phyloP scores from a whole-genome alignment of 2,797 vertebrate species.

The Gorsachius magnificus region DNA sequence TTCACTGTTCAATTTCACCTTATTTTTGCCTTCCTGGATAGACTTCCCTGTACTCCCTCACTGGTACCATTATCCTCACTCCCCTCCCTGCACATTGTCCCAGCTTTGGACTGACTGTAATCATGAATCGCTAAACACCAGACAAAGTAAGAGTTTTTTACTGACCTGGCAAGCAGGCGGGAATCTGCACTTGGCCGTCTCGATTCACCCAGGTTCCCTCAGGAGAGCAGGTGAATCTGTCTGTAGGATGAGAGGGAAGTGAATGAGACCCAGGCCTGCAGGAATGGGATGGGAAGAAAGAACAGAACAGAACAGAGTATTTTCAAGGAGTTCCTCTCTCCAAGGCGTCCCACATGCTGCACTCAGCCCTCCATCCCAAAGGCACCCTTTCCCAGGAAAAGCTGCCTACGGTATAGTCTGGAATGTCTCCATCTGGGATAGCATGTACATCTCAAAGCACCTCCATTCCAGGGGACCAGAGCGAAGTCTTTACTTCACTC shows the following conservation, averaged over 20 bases:
- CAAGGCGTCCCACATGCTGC: background rate
- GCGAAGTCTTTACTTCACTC: background rate
- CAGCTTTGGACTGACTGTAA: background rate
- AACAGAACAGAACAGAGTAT: background rate
- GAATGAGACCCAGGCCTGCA: background rate
- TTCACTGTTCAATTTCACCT: background rate
- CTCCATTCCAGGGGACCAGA: background rate
- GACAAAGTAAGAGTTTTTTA: background rate
- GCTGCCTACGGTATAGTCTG: background rate
- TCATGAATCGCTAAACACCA: background rate
- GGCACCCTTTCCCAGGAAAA: background rate
- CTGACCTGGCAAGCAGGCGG: slow-evolving; percentile 78
- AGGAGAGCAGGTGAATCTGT: slow-evolving; percentile 72
- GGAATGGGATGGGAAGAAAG: background rate
- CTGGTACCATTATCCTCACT: background rate
- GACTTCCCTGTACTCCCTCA: background rate
- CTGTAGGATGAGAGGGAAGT: slow-evolving; percentile 25
- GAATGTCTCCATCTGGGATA: background rate
- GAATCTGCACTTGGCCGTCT: slow-evolving; percentile 57
- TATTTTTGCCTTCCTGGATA: background rate
- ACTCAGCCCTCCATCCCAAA: background rate
- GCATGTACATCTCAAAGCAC: background rate
- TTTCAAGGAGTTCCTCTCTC: background rate
- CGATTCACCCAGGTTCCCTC: slow-evolving; percentile 75
- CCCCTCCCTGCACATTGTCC: background rate